Conservation (phyloP, 2,797 vertebrate genomes). For the Tauraco hartlaubi region DNA sequence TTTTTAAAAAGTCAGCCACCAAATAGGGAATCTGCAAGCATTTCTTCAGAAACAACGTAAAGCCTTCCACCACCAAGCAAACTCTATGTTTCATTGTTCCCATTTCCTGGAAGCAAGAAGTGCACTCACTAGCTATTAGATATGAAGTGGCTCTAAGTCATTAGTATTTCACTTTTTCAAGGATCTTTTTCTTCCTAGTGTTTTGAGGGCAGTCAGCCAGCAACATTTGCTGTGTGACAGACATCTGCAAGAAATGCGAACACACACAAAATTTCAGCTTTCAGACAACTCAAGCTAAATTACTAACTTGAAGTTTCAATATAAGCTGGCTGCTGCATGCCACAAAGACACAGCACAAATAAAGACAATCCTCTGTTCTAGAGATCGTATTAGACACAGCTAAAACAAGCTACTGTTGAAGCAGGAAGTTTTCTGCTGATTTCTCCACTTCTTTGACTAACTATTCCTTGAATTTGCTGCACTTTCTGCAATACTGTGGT, state of each 20-base stretch:
- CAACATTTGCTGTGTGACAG: conserved; percentile 14
- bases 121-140: neutral
- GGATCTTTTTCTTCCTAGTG: neutral
- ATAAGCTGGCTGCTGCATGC: neutral
- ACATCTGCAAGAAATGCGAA: neutral
- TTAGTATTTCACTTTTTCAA: conserved; percentile 29
- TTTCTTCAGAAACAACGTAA: neutral
- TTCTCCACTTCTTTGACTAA: neutral
- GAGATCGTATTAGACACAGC: neutral
- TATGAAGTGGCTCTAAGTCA: conserved; percentile 12
- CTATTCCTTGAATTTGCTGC: neutral
- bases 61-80: neutral
- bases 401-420: neutral
- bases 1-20: neutral
- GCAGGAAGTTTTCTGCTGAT: neutral
- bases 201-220: conserved; percentile 22
- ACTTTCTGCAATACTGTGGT: neutral
- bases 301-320: neutral
- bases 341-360: neutral
- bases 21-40: neutral
- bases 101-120: neutral
- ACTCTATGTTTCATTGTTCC: neutral
- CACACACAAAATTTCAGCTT: conserved; percentile 6
- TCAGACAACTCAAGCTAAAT: conserved; percentile 25
- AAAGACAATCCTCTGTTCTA: neutral